These are phyloP conservation scores for Drosophila erecta DNA, from an alignment of 1,140 invertebrate genomes.

Conservation along the genomic window DNA sequence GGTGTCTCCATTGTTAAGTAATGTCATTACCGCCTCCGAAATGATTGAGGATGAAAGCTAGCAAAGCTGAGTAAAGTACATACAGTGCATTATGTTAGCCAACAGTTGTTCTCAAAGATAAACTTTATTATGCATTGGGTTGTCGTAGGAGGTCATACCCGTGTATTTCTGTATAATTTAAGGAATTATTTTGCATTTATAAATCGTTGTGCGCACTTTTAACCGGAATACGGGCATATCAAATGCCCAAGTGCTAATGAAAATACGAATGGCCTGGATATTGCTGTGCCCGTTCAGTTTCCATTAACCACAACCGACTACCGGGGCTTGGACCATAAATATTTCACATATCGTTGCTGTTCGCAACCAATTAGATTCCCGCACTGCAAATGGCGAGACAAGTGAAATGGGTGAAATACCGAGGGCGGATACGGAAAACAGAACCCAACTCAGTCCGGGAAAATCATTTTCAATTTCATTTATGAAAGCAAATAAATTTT, in stretches of 20 bases:
- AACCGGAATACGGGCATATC: neutral
- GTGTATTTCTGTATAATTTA: too few species aligned
- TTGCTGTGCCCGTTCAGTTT: slow-evolving; percentile 13
- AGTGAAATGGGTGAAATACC: slow-evolving; percentile 10
- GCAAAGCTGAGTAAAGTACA: slow-evolving; percentile 1
- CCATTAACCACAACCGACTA: slow-evolving; percentile 27
- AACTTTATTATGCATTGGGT: too few species aligned
- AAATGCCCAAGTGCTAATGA: slow-evolving; percentile 13
- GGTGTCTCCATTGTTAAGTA: slow-evolving; percentile 42
- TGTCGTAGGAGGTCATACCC: too few species aligned
- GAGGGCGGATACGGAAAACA: slow-evolving; percentile 21
- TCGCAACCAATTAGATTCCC: slow-evolving; percentile 43
- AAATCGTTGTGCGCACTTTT: neutral
- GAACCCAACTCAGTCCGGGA: slow-evolving; percentile 27
- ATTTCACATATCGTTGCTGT: slow-evolving; percentile 33
- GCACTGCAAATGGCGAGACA: slow-evolving; percentile 38
- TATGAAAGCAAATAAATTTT: slow-evolving; percentile 74
- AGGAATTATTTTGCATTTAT: too few species aligned
- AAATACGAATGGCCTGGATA: slow-evolving; percentile 8
- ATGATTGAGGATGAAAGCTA: slow-evolving; percentile 10
- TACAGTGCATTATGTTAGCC: slow-evolving; percentile 8
- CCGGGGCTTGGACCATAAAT: slow-evolving; percentile 18
- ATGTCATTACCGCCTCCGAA: slow-evolving; percentile 38
- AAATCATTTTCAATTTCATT: slow-evolving; percentile 73
- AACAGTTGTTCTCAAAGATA: neutral